Evolutionary conservation across 2,113 vertebrate genomes (phyloP), one percentile per base, ranked within the genome.

Genomic region (Zosterops japonicus): DNA sequence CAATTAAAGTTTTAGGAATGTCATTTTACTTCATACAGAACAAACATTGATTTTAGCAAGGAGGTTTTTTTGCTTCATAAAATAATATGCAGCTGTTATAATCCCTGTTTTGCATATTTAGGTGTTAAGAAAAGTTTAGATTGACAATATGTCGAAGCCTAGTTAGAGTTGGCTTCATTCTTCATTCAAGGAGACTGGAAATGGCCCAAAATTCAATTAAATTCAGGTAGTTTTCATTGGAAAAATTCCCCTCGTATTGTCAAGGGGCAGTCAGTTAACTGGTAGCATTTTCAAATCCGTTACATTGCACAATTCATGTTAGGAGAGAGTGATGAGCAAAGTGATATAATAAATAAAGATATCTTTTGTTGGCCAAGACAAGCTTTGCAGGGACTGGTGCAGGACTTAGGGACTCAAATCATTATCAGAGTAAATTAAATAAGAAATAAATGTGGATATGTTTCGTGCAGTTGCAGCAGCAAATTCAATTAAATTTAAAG

Each of bases 341-440:
- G n/a, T 21, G 29, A 44, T 78, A 33, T 61, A 81, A 77, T 86
- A 86, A 89, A 94, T 56, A 91, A 84, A 29, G 29, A 64, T 87
- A 76, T 76, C 25, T 46, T 83, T 56, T 79, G 42, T 53, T 83
- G 70, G 23, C 79, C 67, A 88, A 80, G 39, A 61, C 42, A 77
- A 77, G 31, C 29, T 88, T 67, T 85, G 35, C 35, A 44, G 61
- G 22, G 36, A 28, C 41, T 69, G 70, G 61, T 68, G 56, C 22
- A 92, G 24, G 31, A 69, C 39, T 76, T 64, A 24, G 55, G 24
- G 65, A 65, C 55, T 61, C 14, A 56, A 76, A 79, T 29, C 72
- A 65, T 57, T 57, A 79, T 59, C 25, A 72, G 69, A 84, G 68
- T 75, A 94, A 95, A 95, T 94, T 63, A 90, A 90, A 93, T 82